Conservation (phyloP, 2,113 vertebrate genomes). For the Benitochromis conjunctus region DNA sequence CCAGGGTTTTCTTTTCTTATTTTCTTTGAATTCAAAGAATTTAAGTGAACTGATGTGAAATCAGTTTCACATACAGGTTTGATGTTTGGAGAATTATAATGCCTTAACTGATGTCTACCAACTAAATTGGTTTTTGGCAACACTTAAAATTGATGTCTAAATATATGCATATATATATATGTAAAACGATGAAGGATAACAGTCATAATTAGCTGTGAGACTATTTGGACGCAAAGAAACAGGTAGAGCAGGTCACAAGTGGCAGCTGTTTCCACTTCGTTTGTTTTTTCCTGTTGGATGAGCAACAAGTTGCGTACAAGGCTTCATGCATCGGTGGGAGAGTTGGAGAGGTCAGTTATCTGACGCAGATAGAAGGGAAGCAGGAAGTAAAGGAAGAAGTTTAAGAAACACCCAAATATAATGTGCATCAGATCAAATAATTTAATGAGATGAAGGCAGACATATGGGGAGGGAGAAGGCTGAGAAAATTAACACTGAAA, state of each 20-base stretch:
- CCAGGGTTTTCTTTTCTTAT: not conserved
- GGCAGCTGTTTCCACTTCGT: constrained; percentile 14
- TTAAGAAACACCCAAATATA: not conserved
- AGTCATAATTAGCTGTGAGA: not conserved
- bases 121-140: not conserved
- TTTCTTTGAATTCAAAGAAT: not conserved
- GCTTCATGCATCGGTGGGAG: not conserved
- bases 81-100: not conserved
- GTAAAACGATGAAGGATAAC: not conserved
- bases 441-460: not conserved
- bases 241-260: constrained; percentile 19
- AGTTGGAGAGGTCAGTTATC: constrained; percentile 25
- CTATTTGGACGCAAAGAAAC: not conserved
- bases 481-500: not conserved
- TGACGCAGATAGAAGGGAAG: constrained; percentile 30
- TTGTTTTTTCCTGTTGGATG: constrained; percentile 61
- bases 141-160: not conserved
- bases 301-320: constrained; percentile 10
- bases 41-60: too few relatives aligned
- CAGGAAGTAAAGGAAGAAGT: not conserved
- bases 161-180: not conserved
- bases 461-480: not conserved
- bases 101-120: not conserved
- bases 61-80: not conserved
- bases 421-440: not conserved